These are phyloP conservation scores for Anguilla obscura DNA, from an alignment of 2,797 vertebrate genomes.

Conservation along the genomic window DNA sequence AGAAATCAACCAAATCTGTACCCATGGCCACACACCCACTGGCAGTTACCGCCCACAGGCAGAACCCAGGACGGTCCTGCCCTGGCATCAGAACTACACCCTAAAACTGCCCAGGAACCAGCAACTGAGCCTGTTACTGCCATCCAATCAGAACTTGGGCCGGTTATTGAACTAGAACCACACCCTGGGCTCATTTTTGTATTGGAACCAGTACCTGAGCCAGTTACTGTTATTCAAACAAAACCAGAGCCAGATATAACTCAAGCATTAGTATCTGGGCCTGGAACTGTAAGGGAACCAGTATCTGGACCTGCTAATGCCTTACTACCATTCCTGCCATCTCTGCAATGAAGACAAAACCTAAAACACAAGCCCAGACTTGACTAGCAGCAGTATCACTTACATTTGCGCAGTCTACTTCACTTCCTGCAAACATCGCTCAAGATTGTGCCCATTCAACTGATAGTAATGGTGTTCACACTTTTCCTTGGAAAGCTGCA, in stretches of 20 bases:
- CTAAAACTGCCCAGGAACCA: background rate
- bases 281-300: too few relatives aligned
- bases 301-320: too few relatives aligned
- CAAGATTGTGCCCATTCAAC: background rate
- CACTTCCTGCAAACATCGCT: background rate
- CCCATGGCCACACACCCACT: background rate
- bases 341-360: background rate
- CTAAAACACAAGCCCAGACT: background rate
- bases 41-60: slow-evolving; percentile 3
- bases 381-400: background rate
- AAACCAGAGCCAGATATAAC: background rate
- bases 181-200: background rate
- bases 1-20: background rate
- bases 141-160: background rate
- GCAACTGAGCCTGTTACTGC: background rate
- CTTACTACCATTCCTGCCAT: too few relatives aligned
- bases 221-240: background rate
- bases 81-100: background rate
- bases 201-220: background rate
- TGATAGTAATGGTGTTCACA: background rate
- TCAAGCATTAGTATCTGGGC: too few relatives aligned
- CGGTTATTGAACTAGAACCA: background rate
- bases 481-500: background rate
- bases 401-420: background rate
- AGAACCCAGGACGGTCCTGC: background rate